These are phyloP conservation scores for Gambusia yucatana DNA, from an alignment of 2,797 vertebrate genomes.

Conservation along the genomic window DNA sequence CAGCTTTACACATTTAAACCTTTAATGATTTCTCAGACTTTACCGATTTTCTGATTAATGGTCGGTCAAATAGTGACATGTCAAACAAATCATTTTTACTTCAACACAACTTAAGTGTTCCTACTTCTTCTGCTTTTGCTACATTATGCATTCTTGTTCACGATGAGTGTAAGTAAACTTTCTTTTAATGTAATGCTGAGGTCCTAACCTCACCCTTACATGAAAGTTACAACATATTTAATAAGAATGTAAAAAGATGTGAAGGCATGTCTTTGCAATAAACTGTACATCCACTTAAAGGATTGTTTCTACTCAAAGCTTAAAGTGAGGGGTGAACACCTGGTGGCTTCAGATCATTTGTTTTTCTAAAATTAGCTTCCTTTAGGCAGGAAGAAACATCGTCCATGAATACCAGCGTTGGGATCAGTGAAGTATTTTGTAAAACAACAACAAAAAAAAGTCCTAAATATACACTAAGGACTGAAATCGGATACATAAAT, in stretches of 20 bases:
- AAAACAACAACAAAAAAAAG: background rate
- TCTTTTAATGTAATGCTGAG: background rate
- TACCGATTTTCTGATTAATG: background rate
- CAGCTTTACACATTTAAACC: background rate
- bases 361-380: background rate
- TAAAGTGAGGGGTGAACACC: background rate
- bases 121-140: background rate
- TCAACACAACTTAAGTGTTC: background rate
- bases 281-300: background rate
- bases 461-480: background rate
- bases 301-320: background rate
- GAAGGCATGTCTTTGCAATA: background rate
- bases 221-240: background rate
- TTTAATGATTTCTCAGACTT: background rate
- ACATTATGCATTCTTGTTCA: background rate
- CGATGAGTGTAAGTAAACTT: background rate
- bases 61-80: background rate
- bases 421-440: background rate
- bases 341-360: background rate
- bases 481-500: constrained; percentile 1
- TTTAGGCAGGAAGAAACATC: background rate
- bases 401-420: background rate
- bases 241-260: background rate
- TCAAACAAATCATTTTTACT: background rate
- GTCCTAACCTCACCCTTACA: background rate